phyloP scores from a whole-genome alignment of 2,797 vertebrate genomes.

The Amphiprion clarkii region DNA sequence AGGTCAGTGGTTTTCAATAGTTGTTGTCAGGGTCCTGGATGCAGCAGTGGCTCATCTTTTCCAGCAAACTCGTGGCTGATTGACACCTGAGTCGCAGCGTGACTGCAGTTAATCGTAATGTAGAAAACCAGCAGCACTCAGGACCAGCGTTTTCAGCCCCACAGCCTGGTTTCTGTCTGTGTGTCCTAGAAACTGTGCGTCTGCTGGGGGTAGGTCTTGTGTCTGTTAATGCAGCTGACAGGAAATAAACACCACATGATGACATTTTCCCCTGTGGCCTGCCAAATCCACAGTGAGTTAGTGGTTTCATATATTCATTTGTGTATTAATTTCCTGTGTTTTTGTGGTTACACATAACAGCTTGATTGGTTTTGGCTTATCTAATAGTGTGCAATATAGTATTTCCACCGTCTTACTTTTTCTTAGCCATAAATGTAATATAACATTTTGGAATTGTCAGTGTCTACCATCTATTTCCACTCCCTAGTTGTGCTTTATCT shows the following conservation, averaged over 20 bases:
- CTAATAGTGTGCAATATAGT: not conserved
- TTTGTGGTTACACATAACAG: not conserved
- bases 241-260: slow-evolving; percentile 53
- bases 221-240: slow-evolving; percentile 61
- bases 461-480: not conserved
- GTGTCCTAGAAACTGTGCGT: slow-evolving; percentile 79
- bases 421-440: not conserved
- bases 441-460: not conserved
- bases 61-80: slow-evolving; percentile 22
- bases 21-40: slow-evolving; percentile 11
- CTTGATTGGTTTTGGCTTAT: not conserved
- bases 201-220: slow-evolving; percentile 39
- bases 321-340: not conserved
- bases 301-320: slow-evolving; percentile 19
- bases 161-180: slow-evolving; percentile 79
- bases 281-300: slow-evolving; percentile 22
- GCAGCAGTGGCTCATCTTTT: slow-evolving; percentile 14
- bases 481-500: not conserved
- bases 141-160: slow-evolving; percentile 15
- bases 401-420: not conserved
- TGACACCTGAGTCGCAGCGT: slow-evolving; percentile 4
- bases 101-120: not conserved
- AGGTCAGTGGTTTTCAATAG: slow-evolving; percentile 58
- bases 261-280: slow-evolving; percentile 30
- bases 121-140: slow-evolving; percentile 25